Conservation (phyloP, 2,113 vertebrate species). For the Turdus rufiventris region DNA sequence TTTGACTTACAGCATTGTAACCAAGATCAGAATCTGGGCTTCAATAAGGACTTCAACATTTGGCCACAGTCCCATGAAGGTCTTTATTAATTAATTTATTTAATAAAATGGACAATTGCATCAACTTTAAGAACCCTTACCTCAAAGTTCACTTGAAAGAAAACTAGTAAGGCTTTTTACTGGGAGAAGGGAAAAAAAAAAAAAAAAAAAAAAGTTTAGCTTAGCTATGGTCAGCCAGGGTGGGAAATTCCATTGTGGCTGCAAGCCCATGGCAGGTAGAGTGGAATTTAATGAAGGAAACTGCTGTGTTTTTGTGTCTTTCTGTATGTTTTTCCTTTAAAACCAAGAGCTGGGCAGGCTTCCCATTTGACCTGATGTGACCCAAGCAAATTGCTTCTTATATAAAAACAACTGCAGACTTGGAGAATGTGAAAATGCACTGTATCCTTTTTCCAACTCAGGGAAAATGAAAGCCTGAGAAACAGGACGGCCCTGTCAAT, state of each 20-base stretch:
- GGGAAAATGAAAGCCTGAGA: constrained; percentile 75
- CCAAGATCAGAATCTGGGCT: constrained; percentile 38
- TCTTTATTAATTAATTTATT: constrained; percentile 52
- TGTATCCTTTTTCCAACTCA: constrained; percentile 74
- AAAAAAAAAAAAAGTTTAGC: constrained; percentile 61
- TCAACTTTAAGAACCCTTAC: constrained; percentile 70
- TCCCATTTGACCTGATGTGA: constrained; percentile 84
- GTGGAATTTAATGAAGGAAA: constrained; percentile 86
- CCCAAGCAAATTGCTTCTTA: constrained; percentile 85
- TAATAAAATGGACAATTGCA: constrained; percentile 44
- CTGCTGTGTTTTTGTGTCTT: constrained; percentile 86
- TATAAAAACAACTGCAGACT: constrained; percentile 85
- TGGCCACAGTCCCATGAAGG: background rate
- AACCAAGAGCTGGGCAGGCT: constrained; percentile 83
- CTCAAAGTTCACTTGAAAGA: constrained; percentile 73
- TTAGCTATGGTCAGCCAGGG: constrained; percentile 77
- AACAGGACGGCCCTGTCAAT: constrained; percentile 72
- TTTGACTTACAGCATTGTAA: constrained; percentile 37
- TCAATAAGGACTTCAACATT: background rate
- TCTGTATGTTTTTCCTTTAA: constrained; percentile 88
- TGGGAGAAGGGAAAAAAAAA: background rate
- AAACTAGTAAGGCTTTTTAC: constrained; percentile 68
- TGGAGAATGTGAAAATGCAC: constrained; percentile 80
- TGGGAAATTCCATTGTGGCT: constrained; percentile 87
- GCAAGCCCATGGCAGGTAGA: constrained; percentile 84